Percentiles rank a stretch among this genome's conserved stretches.
phyloP scores from a whole-genome alignment of 2,797 vertebrate genomes.

The Paratrypauchen microcephalus region DNA sequence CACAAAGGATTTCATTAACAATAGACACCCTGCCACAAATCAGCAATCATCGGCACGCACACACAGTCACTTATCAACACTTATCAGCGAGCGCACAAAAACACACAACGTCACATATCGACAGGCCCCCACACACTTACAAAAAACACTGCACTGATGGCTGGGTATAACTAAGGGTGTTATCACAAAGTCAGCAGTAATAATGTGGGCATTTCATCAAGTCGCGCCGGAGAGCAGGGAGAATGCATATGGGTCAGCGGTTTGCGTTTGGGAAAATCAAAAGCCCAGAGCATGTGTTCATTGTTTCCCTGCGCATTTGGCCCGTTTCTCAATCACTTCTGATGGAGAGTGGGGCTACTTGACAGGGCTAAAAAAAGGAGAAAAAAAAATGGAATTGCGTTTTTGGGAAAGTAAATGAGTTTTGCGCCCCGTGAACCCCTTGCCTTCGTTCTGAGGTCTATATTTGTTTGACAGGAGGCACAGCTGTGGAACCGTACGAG shows the following conservation, averaged over 20 bases:
- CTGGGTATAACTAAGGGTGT: constrained; percentile 34
- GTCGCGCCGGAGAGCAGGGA: constrained; percentile 18
- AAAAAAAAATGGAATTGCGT: constrained; percentile 48
- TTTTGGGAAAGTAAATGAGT: constrained; percentile 57
- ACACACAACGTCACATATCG: constrained; percentile 54
- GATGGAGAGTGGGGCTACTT: constrained; percentile 49
- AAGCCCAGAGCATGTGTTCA: constrained; percentile 27
- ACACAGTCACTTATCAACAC: constrained; percentile 56
- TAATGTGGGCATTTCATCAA: constrained; percentile 61
- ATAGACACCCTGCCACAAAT: constrained; percentile 77
- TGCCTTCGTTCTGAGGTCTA: constrained; percentile 52
- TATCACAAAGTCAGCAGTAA: constrained; percentile 72
- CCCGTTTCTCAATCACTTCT: constrained; percentile 58
- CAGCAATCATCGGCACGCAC: constrained; percentile 72
- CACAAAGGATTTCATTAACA: constrained; percentile 83
- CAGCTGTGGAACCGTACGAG: constrained; percentile 42
- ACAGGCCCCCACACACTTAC: constrained; percentile 25
- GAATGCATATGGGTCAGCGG: constrained; percentile 51
- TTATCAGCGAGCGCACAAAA: constrained; percentile 45
- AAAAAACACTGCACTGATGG: constrained; percentile 20
- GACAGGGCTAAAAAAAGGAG: neutral
- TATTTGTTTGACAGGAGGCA: constrained; percentile 49
- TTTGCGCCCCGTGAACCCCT: constrained; percentile 61
- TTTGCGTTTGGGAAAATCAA: constrained; percentile 48
- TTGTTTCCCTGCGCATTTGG: constrained; percentile 36